Conservation (phyloP, 2,113 vertebrate species). For the Dipodomys merriami region DNA sequence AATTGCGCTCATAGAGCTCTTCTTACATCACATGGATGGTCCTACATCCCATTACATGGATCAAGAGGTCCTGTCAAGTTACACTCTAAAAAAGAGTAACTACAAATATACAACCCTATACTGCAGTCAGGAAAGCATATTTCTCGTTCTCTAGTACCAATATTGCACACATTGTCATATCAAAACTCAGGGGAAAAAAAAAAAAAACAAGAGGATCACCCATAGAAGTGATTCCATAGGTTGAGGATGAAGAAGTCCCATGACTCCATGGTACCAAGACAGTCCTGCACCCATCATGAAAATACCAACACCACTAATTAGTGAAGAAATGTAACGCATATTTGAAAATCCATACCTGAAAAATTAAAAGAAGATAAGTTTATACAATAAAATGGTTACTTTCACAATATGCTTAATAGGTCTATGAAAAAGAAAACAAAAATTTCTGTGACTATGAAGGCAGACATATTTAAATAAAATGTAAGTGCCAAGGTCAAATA, state of each 20-base stretch:
- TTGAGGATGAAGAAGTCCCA: slow-evolving; percentile 95
- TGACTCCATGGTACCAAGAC: slow-evolving; percentile 99
- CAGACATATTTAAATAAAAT: slow-evolving; percentile 39
- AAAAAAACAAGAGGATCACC: slow-evolving; percentile 86
- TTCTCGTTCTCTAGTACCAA: slow-evolving; percentile 26
- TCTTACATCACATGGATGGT: background rate
- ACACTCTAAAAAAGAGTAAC: slow-evolving; percentile 13
- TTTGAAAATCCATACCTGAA: slow-evolving; percentile 98
- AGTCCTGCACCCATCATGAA: slow-evolving; percentile 99
- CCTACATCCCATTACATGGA: background rate
- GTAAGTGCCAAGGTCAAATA: slow-evolving; percentile 55
- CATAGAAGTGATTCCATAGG: slow-evolving; percentile 96
- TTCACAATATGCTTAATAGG: slow-evolving; percentile 25
- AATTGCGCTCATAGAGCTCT: background rate
- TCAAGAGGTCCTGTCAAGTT: slow-evolving; percentile 1
- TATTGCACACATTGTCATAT: background rate
- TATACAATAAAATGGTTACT: slow-evolving; percentile 32
- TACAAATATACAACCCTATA: background rate
- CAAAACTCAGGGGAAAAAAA: background rate
- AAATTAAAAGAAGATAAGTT: slow-evolving; percentile 54
- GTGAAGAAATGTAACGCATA: slow-evolving; percentile 98
- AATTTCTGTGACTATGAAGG: slow-evolving; percentile 2
- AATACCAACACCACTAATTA: slow-evolving; percentile 98
- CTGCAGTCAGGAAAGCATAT: slow-evolving; percentile 10
- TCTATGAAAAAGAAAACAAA: slow-evolving; percentile 15